phyloP scores from a whole-genome alignment of 2,888 invertebrate species.

The Atherix ibis region DNA sequence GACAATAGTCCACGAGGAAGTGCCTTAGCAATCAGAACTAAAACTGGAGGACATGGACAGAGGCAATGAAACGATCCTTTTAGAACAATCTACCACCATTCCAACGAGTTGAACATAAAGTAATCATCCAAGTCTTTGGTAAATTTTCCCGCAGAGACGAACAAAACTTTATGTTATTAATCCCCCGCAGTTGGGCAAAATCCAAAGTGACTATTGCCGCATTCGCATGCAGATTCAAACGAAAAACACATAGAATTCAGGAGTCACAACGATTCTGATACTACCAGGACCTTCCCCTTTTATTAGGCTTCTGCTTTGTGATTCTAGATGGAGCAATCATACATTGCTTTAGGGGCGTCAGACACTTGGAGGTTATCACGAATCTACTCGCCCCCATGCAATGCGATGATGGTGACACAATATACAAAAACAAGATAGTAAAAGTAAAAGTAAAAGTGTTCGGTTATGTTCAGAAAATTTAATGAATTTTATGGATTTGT shows the following conservation, averaged over 20 bases:
- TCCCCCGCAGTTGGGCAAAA: constrained; percentile 6
- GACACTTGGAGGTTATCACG: not conserved
- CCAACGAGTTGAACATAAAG: constrained; percentile 7
- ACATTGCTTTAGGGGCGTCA: no score
- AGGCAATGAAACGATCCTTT: constrained; percentile 1
- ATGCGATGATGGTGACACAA: no score
- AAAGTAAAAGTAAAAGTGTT: constrained; percentile 3
- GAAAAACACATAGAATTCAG: no score
- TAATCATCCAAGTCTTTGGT: constrained; percentile 9
- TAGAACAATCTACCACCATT: not conserved
- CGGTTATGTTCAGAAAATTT: constrained; percentile 7
- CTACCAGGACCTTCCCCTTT: no score
- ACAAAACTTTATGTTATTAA: constrained; percentile 10
- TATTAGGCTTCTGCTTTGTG: no score
- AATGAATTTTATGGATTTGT: constrained; percentile 10
- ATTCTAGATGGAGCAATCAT: no score
- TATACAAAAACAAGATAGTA: no score
- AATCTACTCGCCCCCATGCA: no score
- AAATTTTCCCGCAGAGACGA: constrained; percentile 9
- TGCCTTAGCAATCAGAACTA: not conserved
- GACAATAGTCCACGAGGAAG: not conserved
- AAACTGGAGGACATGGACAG: not conserved
- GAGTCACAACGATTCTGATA: no score
- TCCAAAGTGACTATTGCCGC: no score
- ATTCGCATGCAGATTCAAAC: no score